Base-by-base conservation (phyloP, 2,888 invertebrate genomes). In the Masnerella sp. region DNA sequence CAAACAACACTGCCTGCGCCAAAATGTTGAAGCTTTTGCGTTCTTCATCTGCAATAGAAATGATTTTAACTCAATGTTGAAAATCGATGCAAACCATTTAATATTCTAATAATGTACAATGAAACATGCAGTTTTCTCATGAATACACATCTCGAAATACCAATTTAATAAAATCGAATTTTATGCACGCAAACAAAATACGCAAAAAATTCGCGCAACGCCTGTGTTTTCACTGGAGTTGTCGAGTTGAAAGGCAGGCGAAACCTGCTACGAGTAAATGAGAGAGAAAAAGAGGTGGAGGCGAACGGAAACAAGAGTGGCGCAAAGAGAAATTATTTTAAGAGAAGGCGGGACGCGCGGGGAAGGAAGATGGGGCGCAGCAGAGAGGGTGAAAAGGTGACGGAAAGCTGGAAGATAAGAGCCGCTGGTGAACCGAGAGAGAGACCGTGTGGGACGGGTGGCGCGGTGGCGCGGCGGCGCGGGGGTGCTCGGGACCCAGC, bases 401-500 rank as follows among this genome's bases (percentile, higher is more conserved):
- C 65, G 67, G 51, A 47, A 67, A 67, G 62, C 61, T 65, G 69
- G 64, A 67, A 72, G 69, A 75, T 72, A 62, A 72, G 65, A 71
- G 64, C 15, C 65, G 64, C 49, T 62, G 61, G 61, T 62, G 65
- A 52, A 68, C 47, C 49, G 59, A 61, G 61, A 68, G 69, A 40
- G 40, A 51, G 59, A 61, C 56, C 30, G 28, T 12, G 12, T 11
- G 49, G 49, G 32, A 20, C 32, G 45, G 61, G 65, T 43, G 28
- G 49, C 62, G 45, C 65, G 69, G 51, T 38, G 49, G 34, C 51
- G 62, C 62, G 45, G 65, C 64, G 54, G 49, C 47, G 38, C 52
- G 64, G 69, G 52, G 75, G 70, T 73, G 75, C n/a, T 71, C 71
- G 75, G 78, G 71, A 79, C 77, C 81, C 87, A 82, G 74, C 82